A percentile compares a stretch with the other conserved stretches of the same genome.
phyloP scores from a whole-genome alignment of 2,797 vertebrate genomes.

The Phoebastria nigripes region DNA sequence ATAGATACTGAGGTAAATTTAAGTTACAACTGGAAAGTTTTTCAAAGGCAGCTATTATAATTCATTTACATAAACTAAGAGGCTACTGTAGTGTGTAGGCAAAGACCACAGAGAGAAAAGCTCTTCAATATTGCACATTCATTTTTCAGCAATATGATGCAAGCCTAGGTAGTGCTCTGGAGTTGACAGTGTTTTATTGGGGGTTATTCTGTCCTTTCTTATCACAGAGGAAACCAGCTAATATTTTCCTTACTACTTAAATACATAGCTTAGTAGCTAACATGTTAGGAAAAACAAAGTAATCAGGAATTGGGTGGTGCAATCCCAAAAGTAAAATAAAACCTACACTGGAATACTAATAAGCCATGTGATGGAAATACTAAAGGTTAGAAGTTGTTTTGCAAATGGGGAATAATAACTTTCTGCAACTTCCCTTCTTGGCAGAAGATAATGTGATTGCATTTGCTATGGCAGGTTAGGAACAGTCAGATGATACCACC shows the following conservation, averaged over 20 bases:
- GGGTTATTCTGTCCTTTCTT: slow-evolving; percentile 10
- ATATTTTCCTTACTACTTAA: slow-evolving; percentile 35
- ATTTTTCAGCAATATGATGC: neutral
- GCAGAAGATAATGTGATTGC: neutral
- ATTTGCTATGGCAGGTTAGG: neutral
- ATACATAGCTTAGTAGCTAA: slow-evolving; percentile 2
- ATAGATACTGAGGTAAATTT: neutral
- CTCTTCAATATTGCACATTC: neutral
- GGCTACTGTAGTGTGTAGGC: neutral
- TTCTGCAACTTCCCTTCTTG: neutral
- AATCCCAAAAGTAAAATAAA: slow-evolving; percentile 65
- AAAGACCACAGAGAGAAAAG: neutral
- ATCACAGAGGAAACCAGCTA: slow-evolving; percentile 6
- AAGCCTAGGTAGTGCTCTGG: neutral
- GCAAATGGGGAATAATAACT: neutral
- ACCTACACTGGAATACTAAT: slow-evolving; percentile 6
- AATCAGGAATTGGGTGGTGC: slow-evolving; percentile 67
- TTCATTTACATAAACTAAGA: slow-evolving; percentile 27
- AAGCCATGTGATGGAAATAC: slow-evolving; percentile 10
- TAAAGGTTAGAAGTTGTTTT: slow-evolving; percentile 18
- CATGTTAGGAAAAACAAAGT: slow-evolving; percentile 34
- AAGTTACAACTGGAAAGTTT: neutral
- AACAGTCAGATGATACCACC: neutral
- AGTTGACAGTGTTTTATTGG: neutral
- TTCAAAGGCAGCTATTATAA: slow-evolving; percentile 1